phyloP scores from a whole-genome alignment of 2,113 vertebrate species.

The Castor canadensis region DNA sequence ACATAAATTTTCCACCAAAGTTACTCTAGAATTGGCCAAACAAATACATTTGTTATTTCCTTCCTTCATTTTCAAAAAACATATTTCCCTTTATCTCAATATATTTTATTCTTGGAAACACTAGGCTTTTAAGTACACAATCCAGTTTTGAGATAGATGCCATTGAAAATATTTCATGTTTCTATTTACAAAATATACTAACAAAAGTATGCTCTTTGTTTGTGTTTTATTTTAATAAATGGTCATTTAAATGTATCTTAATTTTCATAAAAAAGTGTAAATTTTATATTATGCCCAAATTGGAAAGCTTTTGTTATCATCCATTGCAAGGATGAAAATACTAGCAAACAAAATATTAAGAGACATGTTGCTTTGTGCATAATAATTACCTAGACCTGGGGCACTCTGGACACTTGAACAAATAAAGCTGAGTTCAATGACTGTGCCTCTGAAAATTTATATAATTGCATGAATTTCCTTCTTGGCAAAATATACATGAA shows the following conservation, averaged over 20 bases:
- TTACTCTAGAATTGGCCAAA: constrained; percentile 24
- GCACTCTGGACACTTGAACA: neutral
- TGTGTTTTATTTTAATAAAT: neutral
- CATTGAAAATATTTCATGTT: constrained; percentile 64
- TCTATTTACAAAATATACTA: neutral
- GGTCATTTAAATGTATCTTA: neutral
- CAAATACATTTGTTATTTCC: constrained; percentile 35
- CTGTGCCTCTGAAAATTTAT: neutral
- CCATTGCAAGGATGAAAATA: neutral
- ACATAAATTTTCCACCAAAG: constrained; percentile 38
- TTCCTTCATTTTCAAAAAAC: neutral
- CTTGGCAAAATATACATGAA: neutral
- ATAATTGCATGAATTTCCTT: neutral
- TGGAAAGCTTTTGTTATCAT: neutral
- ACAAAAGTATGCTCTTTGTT: neutral
- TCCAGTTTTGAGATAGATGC: constrained; percentile 60
- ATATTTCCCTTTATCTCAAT: neutral
- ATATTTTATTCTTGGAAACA: constrained; percentile 53
- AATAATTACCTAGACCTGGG: neutral
- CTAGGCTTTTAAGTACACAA: constrained; percentile 52
- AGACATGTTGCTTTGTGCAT: neutral
- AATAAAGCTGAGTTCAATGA: neutral
- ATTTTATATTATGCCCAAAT: neutral
- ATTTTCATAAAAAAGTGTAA: neutral
- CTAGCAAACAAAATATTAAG: neutral